These are phyloP conservation scores for Morpho achilles DNA, from an alignment of 2,888 invertebrate genomes.

Conservation along the genomic window DNA sequence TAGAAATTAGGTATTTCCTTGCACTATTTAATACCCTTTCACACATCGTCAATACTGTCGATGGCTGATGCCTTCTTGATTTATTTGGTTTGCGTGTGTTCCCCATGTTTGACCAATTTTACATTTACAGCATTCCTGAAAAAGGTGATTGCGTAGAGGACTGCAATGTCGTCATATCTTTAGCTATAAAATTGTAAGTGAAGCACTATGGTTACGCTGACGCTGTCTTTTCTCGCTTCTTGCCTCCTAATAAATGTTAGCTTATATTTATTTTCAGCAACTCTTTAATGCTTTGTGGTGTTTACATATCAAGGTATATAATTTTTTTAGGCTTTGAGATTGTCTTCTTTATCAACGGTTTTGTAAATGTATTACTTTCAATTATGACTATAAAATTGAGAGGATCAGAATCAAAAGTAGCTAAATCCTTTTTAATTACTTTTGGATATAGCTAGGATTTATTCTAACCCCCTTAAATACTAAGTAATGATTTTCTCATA, in stretches of 20 bases:
- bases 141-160: slow-evolving; percentile 85
- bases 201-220: slow-evolving; percentile 22
- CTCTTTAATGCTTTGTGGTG: slow-evolving; percentile 11
- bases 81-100: slow-evolving; percentile 43
- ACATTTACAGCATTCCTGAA: slow-evolving; percentile 87
- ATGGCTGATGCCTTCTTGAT: slow-evolving; percentile 16
- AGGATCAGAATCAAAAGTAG: too few relatives aligned
- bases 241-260: background rate
- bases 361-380: background rate
- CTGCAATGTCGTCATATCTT: slow-evolving; percentile 65
- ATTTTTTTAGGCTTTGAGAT: background rate
- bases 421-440: too few relatives aligned
- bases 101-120: slow-evolving; percentile 58
- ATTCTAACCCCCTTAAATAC: background rate
- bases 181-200: slow-evolving; percentile 81
- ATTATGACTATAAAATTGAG: background rate
- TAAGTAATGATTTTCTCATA: background rate
- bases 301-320: too few relatives aligned
- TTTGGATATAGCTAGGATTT: too few relatives aligned
- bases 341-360: background rate
- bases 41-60: slow-evolving; percentile 7
- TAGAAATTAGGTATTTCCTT: background rate
- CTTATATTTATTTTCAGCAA: slow-evolving; percentile 7
- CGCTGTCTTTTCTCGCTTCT: slow-evolving; percentile 19
- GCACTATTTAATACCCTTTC: background rate